Conservation (phyloP, 2,797 vertebrate species). For the Glyptemys insculpta region DNA sequence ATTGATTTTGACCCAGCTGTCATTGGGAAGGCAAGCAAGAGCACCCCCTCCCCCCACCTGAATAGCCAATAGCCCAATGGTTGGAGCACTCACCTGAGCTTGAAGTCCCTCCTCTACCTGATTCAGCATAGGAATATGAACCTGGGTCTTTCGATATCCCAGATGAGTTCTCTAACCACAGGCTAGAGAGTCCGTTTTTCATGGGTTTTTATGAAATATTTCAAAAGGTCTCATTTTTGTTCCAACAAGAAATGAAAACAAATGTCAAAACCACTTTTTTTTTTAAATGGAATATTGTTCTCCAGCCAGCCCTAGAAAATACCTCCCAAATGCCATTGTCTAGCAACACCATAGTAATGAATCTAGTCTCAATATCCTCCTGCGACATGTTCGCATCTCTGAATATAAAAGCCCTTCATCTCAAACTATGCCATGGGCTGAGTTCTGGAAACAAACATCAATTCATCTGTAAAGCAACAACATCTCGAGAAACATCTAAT, state of each 20-base stretch:
- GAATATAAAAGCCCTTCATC: not conserved
- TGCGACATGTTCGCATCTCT: not conserved
- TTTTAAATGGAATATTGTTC: not conserved
- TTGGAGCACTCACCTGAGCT: not conserved
- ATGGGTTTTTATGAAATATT: not conserved
- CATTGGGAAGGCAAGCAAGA: not conserved
- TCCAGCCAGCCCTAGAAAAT: not conserved
- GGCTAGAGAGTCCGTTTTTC: not conserved
- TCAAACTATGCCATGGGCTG: not conserved
- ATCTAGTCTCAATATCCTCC: not conserved
- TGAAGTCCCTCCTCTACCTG: not conserved
- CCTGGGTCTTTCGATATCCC: not conserved
- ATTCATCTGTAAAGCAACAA: not conserved
- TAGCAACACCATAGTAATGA: not conserved
- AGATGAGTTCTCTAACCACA: not conserved
- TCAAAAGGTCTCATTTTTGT: not conserved
- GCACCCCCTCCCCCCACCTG: accelerated
- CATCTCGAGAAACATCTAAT: not conserved
- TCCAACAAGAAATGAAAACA: not conserved
- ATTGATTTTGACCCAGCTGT: not conserved
- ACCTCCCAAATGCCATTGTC: not conserved
- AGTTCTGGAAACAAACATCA: not conserved
- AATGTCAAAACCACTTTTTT: not conserved
- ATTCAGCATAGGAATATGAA: not conserved
- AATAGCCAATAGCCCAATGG: not conserved